Base-by-base conservation (phyloP, 2,113 vertebrate species). In the Tachysurus vachellii region DNA sequence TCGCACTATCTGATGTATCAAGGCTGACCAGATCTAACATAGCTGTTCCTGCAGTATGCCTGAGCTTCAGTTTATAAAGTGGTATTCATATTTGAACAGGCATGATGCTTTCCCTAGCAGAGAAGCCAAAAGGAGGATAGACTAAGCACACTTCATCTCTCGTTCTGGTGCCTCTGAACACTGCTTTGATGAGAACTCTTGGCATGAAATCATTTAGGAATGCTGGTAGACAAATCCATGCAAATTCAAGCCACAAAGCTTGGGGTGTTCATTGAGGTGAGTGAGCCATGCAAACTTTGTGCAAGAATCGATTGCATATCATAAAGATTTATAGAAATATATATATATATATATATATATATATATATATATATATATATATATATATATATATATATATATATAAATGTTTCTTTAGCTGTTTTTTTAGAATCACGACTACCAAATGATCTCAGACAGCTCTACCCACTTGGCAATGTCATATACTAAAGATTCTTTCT, bases 61-160 rank as follows among this genome's bases (percentile, higher is more conserved):
- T 50, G 23, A 14, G 59, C 61, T 3, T 47, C 14, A 9, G 2
- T 62, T 5, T 17, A 7, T 1, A 14, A 59, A 26, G 57, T 3
- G 14, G 26, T 42, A 80, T 11, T 21, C 0, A 64, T n/a, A 47
- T 2, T 3, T 1, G 59, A 82, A 64, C 21, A 66, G 26, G 9
- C 59, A 47, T 82, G 21, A 1, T 28, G 59, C 57, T 64, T 17
- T 1, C 12, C 23, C 59, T 47, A 62, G 80, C 57, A 62, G 23
- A 82, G 36, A 64, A 64, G 59, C 31, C 59, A 82, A 42, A 62
- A 47, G 36, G 36, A 82, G 57, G 57, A 42, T 21, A 26, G 19
- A 26, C 36, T 82, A 62, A 47, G 80, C 80, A 47, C 23, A 7
- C 80, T 62, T 82, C 80, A 82, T 82, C 21, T 82, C 36, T 47